Conservation (phyloP, 2,888 invertebrate species). For the Acleris cristana region DNA sequence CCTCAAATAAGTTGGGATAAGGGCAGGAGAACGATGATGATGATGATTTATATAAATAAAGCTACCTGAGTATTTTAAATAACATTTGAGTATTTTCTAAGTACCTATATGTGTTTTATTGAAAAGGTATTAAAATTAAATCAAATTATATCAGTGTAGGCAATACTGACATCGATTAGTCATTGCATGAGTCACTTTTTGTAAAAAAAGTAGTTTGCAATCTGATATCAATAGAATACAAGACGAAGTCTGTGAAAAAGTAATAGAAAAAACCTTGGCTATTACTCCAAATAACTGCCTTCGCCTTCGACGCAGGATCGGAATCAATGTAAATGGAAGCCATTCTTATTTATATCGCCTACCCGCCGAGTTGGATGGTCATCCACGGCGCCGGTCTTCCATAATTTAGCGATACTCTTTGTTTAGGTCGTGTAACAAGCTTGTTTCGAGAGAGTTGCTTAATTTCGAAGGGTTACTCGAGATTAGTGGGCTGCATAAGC, state of each 20-base stretch:
- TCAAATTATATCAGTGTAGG: no score
- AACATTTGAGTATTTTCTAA: no score
- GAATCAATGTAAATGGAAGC: constrained; percentile 34
- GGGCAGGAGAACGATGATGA: no score
- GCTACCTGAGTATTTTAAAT: no score
- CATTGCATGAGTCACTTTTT: not conserved
- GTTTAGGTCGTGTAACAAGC: constrained; percentile 39
- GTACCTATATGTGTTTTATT: no score
- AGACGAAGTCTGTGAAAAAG: constrained; percentile 13
- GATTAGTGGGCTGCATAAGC: constrained; percentile 38
- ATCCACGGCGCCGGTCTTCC: constrained; percentile 15
- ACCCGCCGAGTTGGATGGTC: constrained; percentile 26
- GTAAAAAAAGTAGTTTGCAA: not conserved
- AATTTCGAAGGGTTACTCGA: constrained; percentile 32
- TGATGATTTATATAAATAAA: no score
- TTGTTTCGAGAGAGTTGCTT: constrained; percentile 38
- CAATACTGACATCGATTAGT: no score
- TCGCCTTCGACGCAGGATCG: constrained; percentile 32
- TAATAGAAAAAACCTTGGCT: constrained; percentile 26
- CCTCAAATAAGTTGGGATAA: no score
- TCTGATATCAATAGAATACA: constrained; percentile 20
- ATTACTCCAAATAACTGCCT: constrained; percentile 31
- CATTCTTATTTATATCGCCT: constrained; percentile 35
- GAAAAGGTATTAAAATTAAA: no score
- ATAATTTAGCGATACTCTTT: constrained; percentile 38